These are phyloP conservation scores for Notoglanidium macrostoma DNA, from an alignment of 2,797 vertebrate species.

Conservation along the genomic window DNA sequence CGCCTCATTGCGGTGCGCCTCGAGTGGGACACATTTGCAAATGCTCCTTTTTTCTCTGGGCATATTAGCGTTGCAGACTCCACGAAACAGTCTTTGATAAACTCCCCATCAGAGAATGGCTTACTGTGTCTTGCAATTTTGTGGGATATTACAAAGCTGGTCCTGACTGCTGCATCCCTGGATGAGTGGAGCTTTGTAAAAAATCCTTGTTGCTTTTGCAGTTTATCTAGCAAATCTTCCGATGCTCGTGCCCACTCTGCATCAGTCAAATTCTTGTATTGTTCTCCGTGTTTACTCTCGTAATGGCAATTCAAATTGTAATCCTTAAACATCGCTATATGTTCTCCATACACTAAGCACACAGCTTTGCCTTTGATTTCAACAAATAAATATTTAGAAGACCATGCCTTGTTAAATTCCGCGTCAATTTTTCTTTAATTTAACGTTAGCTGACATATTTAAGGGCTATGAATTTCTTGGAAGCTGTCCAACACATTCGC, in stretches of 20 bases:
- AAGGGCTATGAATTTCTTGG: no score
- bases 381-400: no score
- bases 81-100: conserved; percentile 28
- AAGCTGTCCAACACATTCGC: no score
- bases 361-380: no score
- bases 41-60: conserved; percentile 42
- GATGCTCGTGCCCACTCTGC: neutral
- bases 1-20: conserved; percentile 36
- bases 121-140: conserved; percentile 40
- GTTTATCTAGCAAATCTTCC: conserved; percentile 6
- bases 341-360: no score
- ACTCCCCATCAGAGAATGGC: conserved; percentile 27
- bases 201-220: conserved; percentile 36
- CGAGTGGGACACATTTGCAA: conserved; percentile 36
- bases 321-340: conserved; percentile 52
- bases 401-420: no score
- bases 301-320: neutral
- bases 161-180: neutral
- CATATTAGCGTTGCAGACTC: conserved; percentile 37
- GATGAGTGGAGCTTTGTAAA: neutral
- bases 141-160: conserved; percentile 34
- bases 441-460: no score
- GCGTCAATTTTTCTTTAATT: no score
- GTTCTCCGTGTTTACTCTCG: neutral
- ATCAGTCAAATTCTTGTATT: neutral